A percentile compares a stretch with the other conserved stretches of the same genome.
These are phyloP conservation scores for Geotria australis DNA, from an alignment of 2,797 vertebrate genomes.

Conservation along the genomic window DNA sequence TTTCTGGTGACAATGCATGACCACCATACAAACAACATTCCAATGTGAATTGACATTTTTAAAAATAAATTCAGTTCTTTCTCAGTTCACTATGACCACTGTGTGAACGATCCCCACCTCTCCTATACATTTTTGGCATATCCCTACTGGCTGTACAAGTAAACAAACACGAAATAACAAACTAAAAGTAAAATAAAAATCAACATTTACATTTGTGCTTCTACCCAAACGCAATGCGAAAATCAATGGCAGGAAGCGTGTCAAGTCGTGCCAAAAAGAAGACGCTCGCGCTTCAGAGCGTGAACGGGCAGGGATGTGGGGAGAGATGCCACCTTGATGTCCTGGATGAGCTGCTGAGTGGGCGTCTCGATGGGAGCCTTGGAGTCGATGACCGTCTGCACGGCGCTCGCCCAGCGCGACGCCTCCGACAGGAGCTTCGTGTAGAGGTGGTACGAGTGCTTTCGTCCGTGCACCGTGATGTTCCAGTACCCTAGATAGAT, in stretches of 20 bases:
- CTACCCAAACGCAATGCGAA: neutral
- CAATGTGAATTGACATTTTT: neutral
- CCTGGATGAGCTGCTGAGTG: conserved; percentile 76
- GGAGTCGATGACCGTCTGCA: conserved; percentile 75
- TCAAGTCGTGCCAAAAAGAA: no score
- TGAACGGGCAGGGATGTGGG: no score
- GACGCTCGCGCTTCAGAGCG: no score
- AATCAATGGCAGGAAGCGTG: no score
- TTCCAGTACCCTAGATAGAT: conserved; percentile 55
- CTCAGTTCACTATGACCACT: neutral
- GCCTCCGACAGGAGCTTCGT: conserved; percentile 73
- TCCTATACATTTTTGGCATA: no score
- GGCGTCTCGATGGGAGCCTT: conserved; percentile 79
- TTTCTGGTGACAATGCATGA: neutral
- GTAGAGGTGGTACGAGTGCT: conserved; percentile 66
- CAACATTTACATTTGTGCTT: neutral
- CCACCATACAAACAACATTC: neutral
- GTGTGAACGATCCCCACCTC: no score
- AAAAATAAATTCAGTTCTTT: neutral
- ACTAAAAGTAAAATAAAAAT: neutral
- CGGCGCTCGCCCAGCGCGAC: conserved; percentile 45
- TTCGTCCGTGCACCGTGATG: conserved; percentile 50
- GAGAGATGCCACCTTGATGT: conserved; percentile 40
- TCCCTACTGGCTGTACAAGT: no score
- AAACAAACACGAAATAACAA: neutral